A percentile compares a stretch with the other conserved stretches of the same genome.
These are phyloP conservation scores for Chloropsis cyanopogon DNA, from an alignment of 2,113 vertebrate species.

Conservation along the genomic window DNA sequence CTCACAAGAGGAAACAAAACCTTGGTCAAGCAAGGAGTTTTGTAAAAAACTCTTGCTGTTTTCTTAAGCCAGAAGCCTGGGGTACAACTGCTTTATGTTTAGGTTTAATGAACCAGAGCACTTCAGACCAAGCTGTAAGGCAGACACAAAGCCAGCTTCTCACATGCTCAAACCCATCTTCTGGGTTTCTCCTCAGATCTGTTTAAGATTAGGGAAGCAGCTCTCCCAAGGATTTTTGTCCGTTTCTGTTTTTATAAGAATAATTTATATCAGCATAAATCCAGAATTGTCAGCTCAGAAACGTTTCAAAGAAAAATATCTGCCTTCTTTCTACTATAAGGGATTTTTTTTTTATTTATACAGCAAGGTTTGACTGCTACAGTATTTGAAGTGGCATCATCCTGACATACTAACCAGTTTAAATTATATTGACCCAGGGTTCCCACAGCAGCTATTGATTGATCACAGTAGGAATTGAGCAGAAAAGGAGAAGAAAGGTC, in stretches of 20 bases:
- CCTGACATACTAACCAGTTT: constrained; percentile 27
- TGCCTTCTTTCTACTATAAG: neutral
- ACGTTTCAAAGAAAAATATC: neutral
- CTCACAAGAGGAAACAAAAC: neutral
- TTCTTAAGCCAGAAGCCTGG: neutral
- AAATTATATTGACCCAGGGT: constrained; percentile 33
- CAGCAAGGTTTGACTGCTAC: neutral
- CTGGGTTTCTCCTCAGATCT: neutral
- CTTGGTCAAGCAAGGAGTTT: neutral
- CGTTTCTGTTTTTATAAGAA: neutral
- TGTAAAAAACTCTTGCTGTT: neutral
- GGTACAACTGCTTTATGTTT: neutral
- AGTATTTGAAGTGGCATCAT: constrained; percentile 9
- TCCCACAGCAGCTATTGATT: constrained; percentile 28
- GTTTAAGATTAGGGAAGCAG: neutral
- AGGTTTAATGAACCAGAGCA: neutral
- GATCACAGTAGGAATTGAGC: constrained; percentile 21
- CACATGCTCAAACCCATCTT: fast-evolving
- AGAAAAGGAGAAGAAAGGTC: constrained; percentile 29
- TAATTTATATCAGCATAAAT: neutral
- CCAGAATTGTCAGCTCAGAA: neutral
- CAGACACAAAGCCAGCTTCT: neutral
- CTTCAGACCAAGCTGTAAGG: neutral
- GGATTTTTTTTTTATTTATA: neutral
- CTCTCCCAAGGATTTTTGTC: neutral